Evolutionary conservation across 1,140 invertebrate genomes (phyloP).

Genomic region (Parasteatoda tepidariorum): DNA sequence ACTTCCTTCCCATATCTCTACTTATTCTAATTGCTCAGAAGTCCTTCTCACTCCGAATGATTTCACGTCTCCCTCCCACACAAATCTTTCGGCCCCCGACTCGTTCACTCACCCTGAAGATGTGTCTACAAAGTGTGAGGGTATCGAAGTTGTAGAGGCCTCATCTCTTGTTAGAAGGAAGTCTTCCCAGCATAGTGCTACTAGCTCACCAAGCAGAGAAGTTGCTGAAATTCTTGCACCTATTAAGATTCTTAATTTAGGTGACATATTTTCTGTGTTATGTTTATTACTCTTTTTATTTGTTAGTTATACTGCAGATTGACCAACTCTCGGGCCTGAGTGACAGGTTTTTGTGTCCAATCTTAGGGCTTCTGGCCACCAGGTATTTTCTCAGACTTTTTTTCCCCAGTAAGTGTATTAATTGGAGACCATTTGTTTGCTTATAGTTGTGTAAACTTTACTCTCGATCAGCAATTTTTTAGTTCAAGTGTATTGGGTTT

Average conservation of each 20-base stretch:
- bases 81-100: conserved; percentile 17
- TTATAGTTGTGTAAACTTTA: too few species aligned
- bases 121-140: not conserved
- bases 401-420: too few species aligned
- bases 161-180: conserved; percentile 34
- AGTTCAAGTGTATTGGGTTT: too few species aligned
- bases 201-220: conserved; percentile 80
- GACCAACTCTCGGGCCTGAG: too few species aligned
- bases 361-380: too few species aligned
- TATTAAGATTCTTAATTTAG: conserved; percentile 26
- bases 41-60: conserved; percentile 87
- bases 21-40: conserved; percentile 33
- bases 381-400: too few species aligned
- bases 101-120: conserved; percentile 21
- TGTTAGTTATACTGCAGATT: too few species aligned
- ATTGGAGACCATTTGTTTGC: too few species aligned
- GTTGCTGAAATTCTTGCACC: conserved; percentile 82
- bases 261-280: conserved; percentile 1
- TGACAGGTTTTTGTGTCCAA: too few species aligned
- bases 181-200: conserved; percentile 62
- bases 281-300: too few species aligned
- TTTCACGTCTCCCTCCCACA: conserved; percentile 76
- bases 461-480: too few species aligned
- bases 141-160: conserved; percentile 51
- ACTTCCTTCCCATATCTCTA: conserved; percentile 15